Evolutionary conservation across 2,113 vertebrate genomes (phyloP), one percentile per base, ranked within the genome.

Genomic region (Chionodraco myersi): DNA sequence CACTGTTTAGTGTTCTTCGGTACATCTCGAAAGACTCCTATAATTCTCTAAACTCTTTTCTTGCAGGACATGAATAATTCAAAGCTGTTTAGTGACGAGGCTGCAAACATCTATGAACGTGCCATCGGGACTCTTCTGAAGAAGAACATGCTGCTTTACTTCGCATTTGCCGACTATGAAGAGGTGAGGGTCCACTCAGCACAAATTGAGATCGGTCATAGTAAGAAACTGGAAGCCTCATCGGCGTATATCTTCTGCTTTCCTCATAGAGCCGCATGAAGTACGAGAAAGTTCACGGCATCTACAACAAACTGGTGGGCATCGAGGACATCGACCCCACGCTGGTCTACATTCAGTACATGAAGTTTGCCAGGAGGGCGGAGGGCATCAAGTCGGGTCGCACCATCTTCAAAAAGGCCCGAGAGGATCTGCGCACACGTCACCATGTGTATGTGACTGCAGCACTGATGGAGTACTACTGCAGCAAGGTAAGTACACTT

Each of bases 61-160:
- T 6, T 26, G 48, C 88, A 99, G 98, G 98, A 99, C 92, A 99
- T 99, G 97, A 99, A 99, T 94, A 99, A 99, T 83, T 97, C 98
- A 69, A 99, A 99, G 85, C 95, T 99, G 89, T 99, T 99, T 90
- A 99, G 98, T 60, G 98, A 99, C 51, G 98, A 99, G 94, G 98
- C 98, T 59, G 98, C 98, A 79, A 99, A 98, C 95, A 99, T 99
- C 94, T 99, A 99, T 82, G 98, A 99, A 92, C 96, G 98, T 91
- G 98, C 98, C 47, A 99, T 99, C 72, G 97, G 97, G 89, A 98
- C 98, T 91, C 96, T 99, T 89, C 92, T 99, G 74, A 99, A 98
- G 93, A 99, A 99, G 93, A 99, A 99, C 92, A 99, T 99, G 98
- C 96, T 99, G 88, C 96, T 99, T 76, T 99, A 99, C 93, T 99